Percentiles rank a stretch among this genome's conserved stretches.
Conservation (phyloP, 1,140 invertebrate genomes). For the Cylas formicarius region DNA sequence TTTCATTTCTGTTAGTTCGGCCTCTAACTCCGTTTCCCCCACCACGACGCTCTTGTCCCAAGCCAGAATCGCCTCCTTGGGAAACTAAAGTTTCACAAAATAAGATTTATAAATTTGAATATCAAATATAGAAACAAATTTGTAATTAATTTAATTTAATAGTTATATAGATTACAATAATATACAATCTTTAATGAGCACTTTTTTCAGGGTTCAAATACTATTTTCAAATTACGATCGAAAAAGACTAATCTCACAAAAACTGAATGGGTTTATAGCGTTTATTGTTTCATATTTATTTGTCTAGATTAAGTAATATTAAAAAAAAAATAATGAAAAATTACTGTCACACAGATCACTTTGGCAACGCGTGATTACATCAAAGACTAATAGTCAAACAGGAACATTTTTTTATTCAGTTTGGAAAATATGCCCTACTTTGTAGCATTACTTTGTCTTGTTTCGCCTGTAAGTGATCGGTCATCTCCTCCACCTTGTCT, state of each 20-base stretch:
- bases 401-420: too few species aligned
- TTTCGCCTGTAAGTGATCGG: background rate
- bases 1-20: constrained; percentile 21
- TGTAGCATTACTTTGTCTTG: background rate
- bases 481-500: constrained; percentile 4
- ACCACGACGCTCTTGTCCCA: constrained; percentile 9
- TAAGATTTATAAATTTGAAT: background rate
- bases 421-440: too few species aligned
- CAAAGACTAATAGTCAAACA: too few species aligned
- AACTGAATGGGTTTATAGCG: too few species aligned
- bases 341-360: too few species aligned
- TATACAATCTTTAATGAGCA: background rate
- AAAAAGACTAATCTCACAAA: too few species aligned
- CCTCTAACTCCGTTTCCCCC: constrained; percentile 23
- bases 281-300: too few species aligned
- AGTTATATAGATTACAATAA: background rate
- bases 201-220: background rate
- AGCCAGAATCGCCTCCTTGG: constrained; percentile 11
- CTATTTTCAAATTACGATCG: background rate
- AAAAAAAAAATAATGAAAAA: too few species aligned
- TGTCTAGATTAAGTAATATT: too few species aligned
- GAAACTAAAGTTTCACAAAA: constrained; percentile 3
- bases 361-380: too few species aligned
- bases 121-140: background rate
- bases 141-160: background rate